phyloP scores from a whole-genome alignment of 1,140 invertebrate genomes.

The Ctenoplectra terminalis region DNA sequence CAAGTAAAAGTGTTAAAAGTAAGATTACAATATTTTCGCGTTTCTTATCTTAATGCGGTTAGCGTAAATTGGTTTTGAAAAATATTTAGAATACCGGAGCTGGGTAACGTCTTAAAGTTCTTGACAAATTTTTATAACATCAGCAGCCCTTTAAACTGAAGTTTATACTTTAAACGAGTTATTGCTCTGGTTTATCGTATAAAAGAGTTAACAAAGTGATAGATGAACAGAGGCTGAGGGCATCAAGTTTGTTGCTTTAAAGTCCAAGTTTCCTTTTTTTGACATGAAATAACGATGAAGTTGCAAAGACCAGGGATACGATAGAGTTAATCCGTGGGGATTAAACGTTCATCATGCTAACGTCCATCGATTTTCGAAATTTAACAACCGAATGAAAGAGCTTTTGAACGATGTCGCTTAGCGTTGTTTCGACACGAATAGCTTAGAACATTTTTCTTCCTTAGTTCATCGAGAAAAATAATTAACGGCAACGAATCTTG shows the following conservation, averaged over 20 bases:
- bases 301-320: background rate
- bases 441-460: no score
- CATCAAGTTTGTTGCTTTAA: background rate
- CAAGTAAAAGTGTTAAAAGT: no score
- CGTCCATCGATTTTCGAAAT: slow-evolving; percentile 3
- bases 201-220: background rate
- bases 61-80: background rate
- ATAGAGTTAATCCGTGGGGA: slow-evolving; percentile 6
- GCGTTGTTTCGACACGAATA: background rate
- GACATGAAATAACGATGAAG: background rate
- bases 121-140: background rate
- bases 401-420: background rate
- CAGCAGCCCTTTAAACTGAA: background rate
- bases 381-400: background rate
- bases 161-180: background rate
- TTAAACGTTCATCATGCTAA: slow-evolving; percentile 21
- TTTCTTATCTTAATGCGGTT: background rate
- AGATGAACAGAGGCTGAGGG: background rate
- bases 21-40: background rate
- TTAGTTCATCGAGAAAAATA: no score
- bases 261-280: background rate
- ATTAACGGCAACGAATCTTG: no score
- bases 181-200: background rate
- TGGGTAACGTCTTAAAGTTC: background rate
- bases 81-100: background rate